Evolutionary conservation across 2,888 invertebrate species (phyloP).

Genomic region (Pterobdella sp.): DNA sequence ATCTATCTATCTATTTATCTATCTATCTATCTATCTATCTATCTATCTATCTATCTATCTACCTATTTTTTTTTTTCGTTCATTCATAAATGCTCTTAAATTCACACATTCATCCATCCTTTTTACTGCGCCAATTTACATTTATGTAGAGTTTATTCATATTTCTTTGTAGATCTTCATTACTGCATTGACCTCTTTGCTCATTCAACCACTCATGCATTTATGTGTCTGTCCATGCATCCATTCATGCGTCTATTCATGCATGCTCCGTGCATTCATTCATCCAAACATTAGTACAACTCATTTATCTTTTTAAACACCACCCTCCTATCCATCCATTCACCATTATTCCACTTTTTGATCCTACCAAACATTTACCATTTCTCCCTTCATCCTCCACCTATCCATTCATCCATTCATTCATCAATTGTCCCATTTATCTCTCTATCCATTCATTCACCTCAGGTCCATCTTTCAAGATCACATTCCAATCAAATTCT

Average conservation of each 20-base stretch:
- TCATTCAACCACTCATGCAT: neutral
- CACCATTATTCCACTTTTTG: neutral
- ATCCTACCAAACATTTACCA: neutral
- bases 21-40: neutral
- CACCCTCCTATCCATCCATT: neutral
- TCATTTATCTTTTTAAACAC: neutral
- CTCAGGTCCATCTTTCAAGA: neutral
- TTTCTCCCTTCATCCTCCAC: neutral
- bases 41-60: neutral
- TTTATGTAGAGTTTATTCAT: no score
- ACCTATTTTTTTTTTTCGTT: no score
- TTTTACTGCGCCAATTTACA: no score
- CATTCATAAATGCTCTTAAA: neutral
- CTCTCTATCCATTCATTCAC: neutral
- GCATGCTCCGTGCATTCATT: neutral
- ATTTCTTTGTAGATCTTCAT: no score
- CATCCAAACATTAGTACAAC: neutral
- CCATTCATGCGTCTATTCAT: neutral
- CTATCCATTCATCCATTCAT: neutral
- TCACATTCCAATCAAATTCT: neutral
- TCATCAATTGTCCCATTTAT: no score
- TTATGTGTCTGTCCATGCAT: neutral
- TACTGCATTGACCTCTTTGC: no score
- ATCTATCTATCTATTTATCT: neutral
- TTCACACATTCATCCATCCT: slow-evolving; percentile 5